Evolutionary conservation across 1,140 invertebrate genomes (phyloP).

Genomic region (Pseudomyrmex gracilis): DNA sequence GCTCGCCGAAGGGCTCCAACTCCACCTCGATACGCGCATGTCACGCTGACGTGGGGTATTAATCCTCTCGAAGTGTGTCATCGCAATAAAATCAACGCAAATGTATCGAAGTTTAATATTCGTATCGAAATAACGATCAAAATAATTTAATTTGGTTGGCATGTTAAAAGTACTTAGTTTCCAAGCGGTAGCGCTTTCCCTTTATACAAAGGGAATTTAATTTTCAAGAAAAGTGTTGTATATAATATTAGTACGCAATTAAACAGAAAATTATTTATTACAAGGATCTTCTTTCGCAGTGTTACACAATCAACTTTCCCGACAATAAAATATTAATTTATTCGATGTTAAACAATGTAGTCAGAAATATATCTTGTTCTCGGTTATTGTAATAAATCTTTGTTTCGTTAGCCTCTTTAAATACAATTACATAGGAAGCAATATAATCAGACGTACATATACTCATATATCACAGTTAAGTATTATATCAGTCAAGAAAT

Average conservation of each 20-base stretch:
- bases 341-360: not conserved
- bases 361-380: not conserved
- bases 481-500: constrained; percentile 41
- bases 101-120: not conserved
- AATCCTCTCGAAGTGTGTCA: constrained; percentile 4
- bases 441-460: constrained; percentile 33
- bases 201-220: no score
- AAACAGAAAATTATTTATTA: constrained; percentile 21
- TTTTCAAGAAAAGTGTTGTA: not conserved
- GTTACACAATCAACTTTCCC: not conserved
- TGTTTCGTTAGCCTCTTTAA: not conserved
- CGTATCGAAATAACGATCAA: not conserved
- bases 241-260: not conserved
- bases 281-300: not conserved
- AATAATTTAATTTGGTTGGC: not conserved
- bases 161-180: no score
- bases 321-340: constrained; percentile 31
- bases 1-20: constrained; percentile 17
- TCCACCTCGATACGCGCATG: constrained; percentile 24
- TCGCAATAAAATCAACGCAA: not conserved
- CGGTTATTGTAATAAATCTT: not conserved
- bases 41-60: not conserved
- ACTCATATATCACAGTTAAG: constrained; percentile 50
- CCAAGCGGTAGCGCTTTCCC: no score
- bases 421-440: constrained; percentile 31